Conservation (phyloP, 2,888 invertebrate genomes). For the Coleophora flavipennella region DNA sequence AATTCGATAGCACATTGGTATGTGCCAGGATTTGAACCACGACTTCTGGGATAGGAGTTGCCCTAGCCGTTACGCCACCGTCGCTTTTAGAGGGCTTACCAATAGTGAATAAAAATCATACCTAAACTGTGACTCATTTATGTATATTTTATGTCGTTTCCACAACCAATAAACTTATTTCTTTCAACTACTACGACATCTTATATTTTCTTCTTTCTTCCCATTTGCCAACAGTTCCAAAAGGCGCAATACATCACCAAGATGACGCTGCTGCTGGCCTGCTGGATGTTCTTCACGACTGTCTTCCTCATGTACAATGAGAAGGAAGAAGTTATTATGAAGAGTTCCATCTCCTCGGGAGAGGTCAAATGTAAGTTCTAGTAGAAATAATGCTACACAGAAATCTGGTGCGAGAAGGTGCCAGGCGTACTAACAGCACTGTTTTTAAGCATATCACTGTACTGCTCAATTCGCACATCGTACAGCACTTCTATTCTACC, state of each 20-base stretch:
- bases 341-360: slow-evolving; percentile 73
- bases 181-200: too few relatives aligned
- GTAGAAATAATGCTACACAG: not conserved
- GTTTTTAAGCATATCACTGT: not conserved
- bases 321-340: slow-evolving; percentile 72
- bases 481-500: not conserved
- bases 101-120: too few relatives aligned
- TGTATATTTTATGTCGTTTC: too few relatives aligned
- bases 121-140: too few relatives aligned
- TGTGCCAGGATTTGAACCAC: too few relatives aligned
- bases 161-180: too few relatives aligned
- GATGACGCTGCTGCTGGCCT: slow-evolving; percentile 69
- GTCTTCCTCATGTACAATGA: slow-evolving; percentile 80
- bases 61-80: too few relatives aligned
- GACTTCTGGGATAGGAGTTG: too few relatives aligned
- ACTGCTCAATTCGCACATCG: not conserved
- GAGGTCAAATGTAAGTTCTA: slow-evolving; percentile 56
- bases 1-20: too few relatives aligned
- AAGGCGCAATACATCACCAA: slow-evolving; percentile 53
- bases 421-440: not conserved
- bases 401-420: not conserved
- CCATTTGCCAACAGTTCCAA: slow-evolving; percentile 30
- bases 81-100: too few relatives aligned
- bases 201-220: too few relatives aligned
- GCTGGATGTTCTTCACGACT: slow-evolving; percentile 79